A percentile compares a stretch with the other conserved stretches of the same genome.
phyloP scores from a whole-genome alignment of 2,797 vertebrate species.

The Clarias fuscus region DNA sequence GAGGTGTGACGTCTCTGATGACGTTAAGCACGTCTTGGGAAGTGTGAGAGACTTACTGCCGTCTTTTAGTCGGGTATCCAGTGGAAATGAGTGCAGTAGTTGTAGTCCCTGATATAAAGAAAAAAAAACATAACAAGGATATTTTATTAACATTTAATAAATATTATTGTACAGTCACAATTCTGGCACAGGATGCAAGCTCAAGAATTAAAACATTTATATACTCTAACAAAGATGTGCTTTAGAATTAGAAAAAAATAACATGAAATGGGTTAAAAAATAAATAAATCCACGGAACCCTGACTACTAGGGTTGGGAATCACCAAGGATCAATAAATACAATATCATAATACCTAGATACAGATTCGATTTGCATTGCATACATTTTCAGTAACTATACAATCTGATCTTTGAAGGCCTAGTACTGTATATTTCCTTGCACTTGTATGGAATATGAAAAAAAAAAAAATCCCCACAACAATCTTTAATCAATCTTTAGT shows the following conservation, averaged over 20 bases:
- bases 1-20: neutral
- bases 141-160: neutral
- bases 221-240: neutral
- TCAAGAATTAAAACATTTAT: neutral
- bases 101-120: constrained; percentile 82
- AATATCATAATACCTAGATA: too few species aligned
- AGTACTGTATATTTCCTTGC: too few species aligned
- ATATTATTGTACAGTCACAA: neutral
- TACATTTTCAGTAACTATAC: too few species aligned
- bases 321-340: too few species aligned
- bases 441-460: too few species aligned
- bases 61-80: constrained; percentile 95
- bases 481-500: too few species aligned
- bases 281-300: too few species aligned
- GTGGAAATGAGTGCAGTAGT: constrained; percentile 93
- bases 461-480: too few species aligned
- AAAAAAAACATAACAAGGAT: constrained; percentile 7
- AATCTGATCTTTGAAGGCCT: too few species aligned
- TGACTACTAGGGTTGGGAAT: too few species aligned
- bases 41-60: constrained; percentile 84
- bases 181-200: neutral
- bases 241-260: neutral
- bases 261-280: too few species aligned
- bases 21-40: neutral
- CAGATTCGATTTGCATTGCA: too few species aligned